Evolutionary conservation across 2,888 invertebrate species (phyloP).

Genomic region (Plagodis pulveraria): DNA sequence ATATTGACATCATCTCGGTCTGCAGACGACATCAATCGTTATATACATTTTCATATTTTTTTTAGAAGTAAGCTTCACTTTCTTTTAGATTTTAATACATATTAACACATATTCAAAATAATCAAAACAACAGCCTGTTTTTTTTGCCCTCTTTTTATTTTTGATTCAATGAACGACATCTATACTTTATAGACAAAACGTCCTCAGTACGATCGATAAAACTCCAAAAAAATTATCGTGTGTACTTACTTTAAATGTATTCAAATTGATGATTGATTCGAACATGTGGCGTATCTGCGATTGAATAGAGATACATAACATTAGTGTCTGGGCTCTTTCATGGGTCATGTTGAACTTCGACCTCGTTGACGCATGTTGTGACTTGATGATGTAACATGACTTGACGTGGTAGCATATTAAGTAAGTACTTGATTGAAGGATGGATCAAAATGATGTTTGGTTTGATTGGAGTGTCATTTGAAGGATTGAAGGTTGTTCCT

Average conservation of each 20-base stretch:
- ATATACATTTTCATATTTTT: no score
- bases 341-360: constrained; percentile 69
- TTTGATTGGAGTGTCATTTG: constrained; percentile 23
- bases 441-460: constrained; percentile 18
- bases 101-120: no score
- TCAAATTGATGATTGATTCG: constrained; percentile 84
- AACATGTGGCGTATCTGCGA: constrained; percentile 69
- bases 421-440: constrained; percentile 27
- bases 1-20: no score
- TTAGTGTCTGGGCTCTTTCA: constrained; percentile 68
- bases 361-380: constrained; percentile 69
- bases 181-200: no score
- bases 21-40: no score
- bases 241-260: constrained; percentile 65
- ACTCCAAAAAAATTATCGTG: constrained; percentile 41
- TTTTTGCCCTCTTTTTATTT: no score
- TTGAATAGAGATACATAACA: constrained; percentile 82
- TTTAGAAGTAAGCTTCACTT: no score
- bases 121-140: no score
- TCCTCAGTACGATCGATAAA: neutral
- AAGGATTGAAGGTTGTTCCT: neutral
- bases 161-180: no score
- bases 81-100: no score
- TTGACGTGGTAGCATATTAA: constrained; percentile 36
- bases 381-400: constrained; percentile 41